phyloP scores from a whole-genome alignment of 2,797 vertebrate species.

The Lates japonicus region DNA sequence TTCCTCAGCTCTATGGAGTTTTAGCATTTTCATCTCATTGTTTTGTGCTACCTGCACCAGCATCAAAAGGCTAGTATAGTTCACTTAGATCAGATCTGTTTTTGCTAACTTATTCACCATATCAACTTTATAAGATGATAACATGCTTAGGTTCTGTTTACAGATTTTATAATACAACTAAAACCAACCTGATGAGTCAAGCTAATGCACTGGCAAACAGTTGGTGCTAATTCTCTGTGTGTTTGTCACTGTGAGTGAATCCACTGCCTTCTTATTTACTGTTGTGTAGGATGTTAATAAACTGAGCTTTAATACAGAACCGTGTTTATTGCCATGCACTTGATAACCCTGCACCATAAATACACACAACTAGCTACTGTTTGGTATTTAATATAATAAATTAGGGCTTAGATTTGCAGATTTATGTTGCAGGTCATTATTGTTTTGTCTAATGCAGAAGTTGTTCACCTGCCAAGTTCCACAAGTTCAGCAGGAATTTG shows the following conservation, averaged over 20 bases:
- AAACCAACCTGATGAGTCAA: too few relatives aligned
- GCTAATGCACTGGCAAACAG: too few relatives aligned
- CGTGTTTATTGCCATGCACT: neutral
- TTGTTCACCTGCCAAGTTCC: neutral
- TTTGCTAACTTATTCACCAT: too few relatives aligned
- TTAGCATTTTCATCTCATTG: neutral
- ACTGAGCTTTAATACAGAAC: neutral
- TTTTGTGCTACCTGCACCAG: too few relatives aligned
- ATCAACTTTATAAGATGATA: too few relatives aligned
- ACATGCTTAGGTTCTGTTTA: too few relatives aligned
- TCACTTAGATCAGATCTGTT: too few relatives aligned
- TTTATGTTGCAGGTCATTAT: slow-evolving; percentile 11
- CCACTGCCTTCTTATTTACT: neutral
- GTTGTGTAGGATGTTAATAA: neutral
- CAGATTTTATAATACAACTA: too few relatives aligned
- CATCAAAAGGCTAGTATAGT: too few relatives aligned
- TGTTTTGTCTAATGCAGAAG: slow-evolving; percentile 13
- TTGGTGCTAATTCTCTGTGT: neutral
- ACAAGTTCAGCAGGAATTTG: neutral
- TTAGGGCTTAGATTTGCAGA: neutral
- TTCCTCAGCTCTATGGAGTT: neutral
- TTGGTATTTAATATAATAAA: slow-evolving; percentile 16
- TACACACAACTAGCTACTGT: neutral
- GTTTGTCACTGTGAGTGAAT: neutral
- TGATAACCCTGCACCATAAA: slow-evolving; percentile 18